A percentile compares a stretch with the other conserved stretches of the same genome.
Evolutionary conservation across 2,888 invertebrate genomes (phyloP).

Genomic region (Netelia virgata): DNA sequence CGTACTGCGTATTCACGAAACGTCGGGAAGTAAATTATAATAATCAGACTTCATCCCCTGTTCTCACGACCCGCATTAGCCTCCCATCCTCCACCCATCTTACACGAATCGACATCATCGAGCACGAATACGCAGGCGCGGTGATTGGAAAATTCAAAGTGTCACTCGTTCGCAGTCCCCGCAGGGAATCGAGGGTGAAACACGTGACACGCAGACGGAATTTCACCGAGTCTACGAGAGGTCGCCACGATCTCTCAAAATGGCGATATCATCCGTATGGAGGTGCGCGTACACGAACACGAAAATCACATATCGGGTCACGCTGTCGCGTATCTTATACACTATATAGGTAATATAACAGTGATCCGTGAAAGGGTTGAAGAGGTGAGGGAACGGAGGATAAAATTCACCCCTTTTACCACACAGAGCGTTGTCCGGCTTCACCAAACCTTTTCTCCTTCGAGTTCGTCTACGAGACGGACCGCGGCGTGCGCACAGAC

Average conservation of each 20-base stretch:
- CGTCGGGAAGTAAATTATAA: no score
- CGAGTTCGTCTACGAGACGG: constrained; percentile 11
- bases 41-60: no score
- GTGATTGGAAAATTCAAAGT: constrained; percentile 12
- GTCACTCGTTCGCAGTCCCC: background rate
- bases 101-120: background rate
- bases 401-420: constrained; percentile 29
- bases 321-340: constrained; percentile 47
- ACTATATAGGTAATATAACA: constrained; percentile 45
- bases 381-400: background rate
- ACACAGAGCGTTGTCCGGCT: constrained; percentile 52
- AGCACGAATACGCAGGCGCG: background rate
- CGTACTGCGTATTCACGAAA: no score
- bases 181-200: constrained; percentile 5
- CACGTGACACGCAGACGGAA: constrained; percentile 68
- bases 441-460: constrained; percentile 39
- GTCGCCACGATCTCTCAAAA: constrained; percentile 71
- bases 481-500: constrained; percentile 49
- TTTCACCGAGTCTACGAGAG: constrained; percentile 69
- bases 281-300: constrained; percentile 35
- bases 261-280: constrained; percentile 71
- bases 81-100: background rate
- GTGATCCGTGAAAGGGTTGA: constrained; percentile 24
- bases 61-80: background rate
- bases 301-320: constrained; percentile 47